Base-by-base conservation (phyloP, 1,140 invertebrate species). In the Psix sp. region DNA sequence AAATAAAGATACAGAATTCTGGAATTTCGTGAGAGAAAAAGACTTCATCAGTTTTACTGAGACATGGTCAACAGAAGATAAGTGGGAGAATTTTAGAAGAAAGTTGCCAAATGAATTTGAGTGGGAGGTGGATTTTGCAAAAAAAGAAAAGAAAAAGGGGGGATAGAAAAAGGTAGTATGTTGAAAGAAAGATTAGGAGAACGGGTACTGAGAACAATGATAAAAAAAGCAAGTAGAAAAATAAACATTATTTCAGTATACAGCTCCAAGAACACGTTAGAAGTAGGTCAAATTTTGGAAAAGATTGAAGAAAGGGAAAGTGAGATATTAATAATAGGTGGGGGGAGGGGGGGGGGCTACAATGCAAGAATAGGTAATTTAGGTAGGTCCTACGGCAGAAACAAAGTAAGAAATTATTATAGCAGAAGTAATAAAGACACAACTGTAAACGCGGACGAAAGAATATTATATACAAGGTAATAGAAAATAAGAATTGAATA, bases 111-210 rank as follows among this genome's bases (percentile, higher is more conserved):
- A 38, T 5, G 10, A n/a, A 4, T 74, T 51, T 31, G 16, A 42
- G 15, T 77, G 71, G 75, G 45, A 33, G 29, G 24, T 11, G 4
- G 45, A 43, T 6, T n/a, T 17, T 35, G 63, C 63, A 5, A 26
- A 24, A 31, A 76, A 42, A 16, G 20, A 17, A 7, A 48, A 62
- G 24, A 33, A 18, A 3, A 18, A 20, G n/a, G 38, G 17, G n/a
- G 49, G n/a, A 20, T 26, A 39, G n/a, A 36, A 20, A 15, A 17
- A 11, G 33, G 10, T 2, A 16, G 13, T 11, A 11, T 18, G 38
- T 10, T 13, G 4, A 14, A 5, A 2, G 35, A 13, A 38, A 15
- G 3, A 16, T 5, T 24, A 9, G 21, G 21, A 5, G 9, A 24
- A 5, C 4, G 21, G 21, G 4, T 24, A 24, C 4, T 4, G 21